Conservation (phyloP, 1,140 invertebrate species). For the Anoplophora glabripennis region DNA sequence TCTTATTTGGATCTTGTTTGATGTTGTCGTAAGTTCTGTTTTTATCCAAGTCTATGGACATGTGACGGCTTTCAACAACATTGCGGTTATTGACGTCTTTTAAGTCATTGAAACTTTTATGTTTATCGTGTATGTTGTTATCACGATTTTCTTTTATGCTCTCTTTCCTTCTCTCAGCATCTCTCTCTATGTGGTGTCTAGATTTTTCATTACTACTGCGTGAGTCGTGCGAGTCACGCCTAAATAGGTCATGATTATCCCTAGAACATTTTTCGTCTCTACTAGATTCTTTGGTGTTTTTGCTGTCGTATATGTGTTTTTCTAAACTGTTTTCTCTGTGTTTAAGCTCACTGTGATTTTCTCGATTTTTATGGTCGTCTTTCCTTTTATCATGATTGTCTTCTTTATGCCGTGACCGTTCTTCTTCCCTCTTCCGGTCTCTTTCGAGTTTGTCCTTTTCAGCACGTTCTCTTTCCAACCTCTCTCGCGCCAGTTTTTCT, state of each 20-base stretch:
- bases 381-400: constrained; percentile 46
- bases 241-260: constrained; percentile 22
- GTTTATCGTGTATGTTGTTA: constrained; percentile 45
- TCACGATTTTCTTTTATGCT: constrained; percentile 49
- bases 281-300: constrained; percentile 33
- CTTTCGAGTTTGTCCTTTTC: constrained; percentile 34
- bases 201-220: constrained; percentile 33
- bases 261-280: constrained; percentile 28
- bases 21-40: constrained; percentile 17
- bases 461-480: constrained; percentile 28
- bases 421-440: constrained; percentile 39
- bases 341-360: constrained; percentile 43
- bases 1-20: constrained; percentile 44
- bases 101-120: constrained; percentile 37
- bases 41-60: constrained; percentile 42
- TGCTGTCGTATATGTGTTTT: constrained; percentile 24
- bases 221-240: constrained; percentile 21
- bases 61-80: constrained; percentile 40
- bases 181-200: constrained; percentile 35
- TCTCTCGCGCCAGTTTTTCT: constrained; percentile 39
- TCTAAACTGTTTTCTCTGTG: constrained; percentile 36
- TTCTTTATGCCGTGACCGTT: constrained; percentile 40
- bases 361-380: constrained; percentile 38
- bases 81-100: constrained; percentile 37
- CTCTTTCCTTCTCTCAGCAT: constrained; percentile 42